Base-by-base conservation (phyloP, 2,888 invertebrate species). In the Pantelozetes paolii region DNA sequence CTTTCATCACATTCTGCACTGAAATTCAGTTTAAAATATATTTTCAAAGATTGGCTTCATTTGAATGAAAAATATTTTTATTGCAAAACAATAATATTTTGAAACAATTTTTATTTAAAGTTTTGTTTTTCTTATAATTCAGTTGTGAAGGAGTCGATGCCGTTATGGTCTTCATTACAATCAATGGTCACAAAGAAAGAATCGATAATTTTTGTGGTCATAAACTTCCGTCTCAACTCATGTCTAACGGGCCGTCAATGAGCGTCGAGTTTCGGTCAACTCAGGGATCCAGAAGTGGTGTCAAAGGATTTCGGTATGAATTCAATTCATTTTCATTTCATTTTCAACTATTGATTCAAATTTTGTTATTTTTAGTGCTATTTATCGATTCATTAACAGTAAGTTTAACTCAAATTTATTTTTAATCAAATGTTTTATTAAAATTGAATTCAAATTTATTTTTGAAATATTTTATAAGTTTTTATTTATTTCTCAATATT, bases 201-300 rank as follows among this genome's bases (percentile, higher is more conserved):
- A 89, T 94, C 74, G 92, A 92, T 80, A 89, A 89, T 32, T 91
- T 91, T 81, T 97, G 97, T 82, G 94, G 93, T 6, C 86, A 86
- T 50, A 87, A 88, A 77, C 83, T 89, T 71, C 94, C 95, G 0
- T 89, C 90, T 78, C 92, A 92, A 74, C 86, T 96, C 77, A 96
- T 97, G 95, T 96, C 95, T 75, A 92, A 90, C 81, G 92, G 92
- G 57, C 90, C 91, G 71, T 87, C 90, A 80, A 85, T 97, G 81
- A 88, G 90, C 81, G 84, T 97, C 74, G 92, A 94, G 83, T 67
- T 67, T 40, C 36, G n/a, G 11, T 20, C 36, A 2, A 67, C 67
- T 40, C 67, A 67, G 18, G 36, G 36, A 20, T 20, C 40, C 20
- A 18, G 67, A 9, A 36, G 9, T 67, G 9, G 32, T 3, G 23